Percentiles rank a stretch among this genome's conserved stretches.
Conservation (phyloP, 2,888 invertebrate genomes). For the Euspilapteryx auroguttella region DNA sequence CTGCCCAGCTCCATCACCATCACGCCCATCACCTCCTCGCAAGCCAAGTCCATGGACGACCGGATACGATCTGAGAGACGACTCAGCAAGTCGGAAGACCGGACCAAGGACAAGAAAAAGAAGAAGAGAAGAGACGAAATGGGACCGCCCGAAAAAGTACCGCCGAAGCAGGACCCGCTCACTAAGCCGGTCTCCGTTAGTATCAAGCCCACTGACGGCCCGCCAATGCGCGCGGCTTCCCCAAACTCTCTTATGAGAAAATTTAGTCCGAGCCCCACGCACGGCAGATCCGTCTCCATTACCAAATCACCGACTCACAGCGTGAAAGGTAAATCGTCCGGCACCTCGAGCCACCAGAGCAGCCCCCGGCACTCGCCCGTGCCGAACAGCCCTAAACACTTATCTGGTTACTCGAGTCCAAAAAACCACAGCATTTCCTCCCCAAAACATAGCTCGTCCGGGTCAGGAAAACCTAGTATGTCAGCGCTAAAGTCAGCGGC, state of each 20-base stretch:
- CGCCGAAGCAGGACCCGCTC: constrained; percentile 71
- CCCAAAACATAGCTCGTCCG: constrained; percentile 74
- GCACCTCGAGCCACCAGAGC: constrained; percentile 58
- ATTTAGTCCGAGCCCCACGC: constrained; percentile 74
- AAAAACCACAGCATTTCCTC: constrained; percentile 80
- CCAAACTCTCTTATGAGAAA: constrained; percentile 69
- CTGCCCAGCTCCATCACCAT: constrained; percentile 84
- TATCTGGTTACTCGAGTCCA: constrained; percentile 71
- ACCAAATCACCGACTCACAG: constrained; percentile 63
- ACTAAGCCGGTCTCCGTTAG: constrained; percentile 74
- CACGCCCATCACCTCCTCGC: constrained; percentile 72
- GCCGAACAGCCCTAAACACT: constrained; percentile 75
- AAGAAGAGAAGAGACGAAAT: constrained; percentile 76
- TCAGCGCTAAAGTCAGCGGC: constrained; percentile 81
- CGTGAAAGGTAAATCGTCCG: constrained; percentile 47
- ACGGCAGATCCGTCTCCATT: constrained; percentile 64
- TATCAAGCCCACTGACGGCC: constrained; percentile 68
- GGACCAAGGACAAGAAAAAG: constrained; percentile 70
- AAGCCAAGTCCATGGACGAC: constrained; percentile 49
- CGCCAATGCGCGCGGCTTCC: constrained; percentile 67
- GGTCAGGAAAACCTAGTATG: constrained; percentile 88
- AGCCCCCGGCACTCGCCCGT: constrained; percentile 80
- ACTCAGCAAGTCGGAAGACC: constrained; percentile 43
- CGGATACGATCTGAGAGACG: constrained; percentile 47
- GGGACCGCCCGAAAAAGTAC: constrained; percentile 83